phyloP scores from a whole-genome alignment of 2,797 vertebrate species.

The Notolepis coatsorum region DNA sequence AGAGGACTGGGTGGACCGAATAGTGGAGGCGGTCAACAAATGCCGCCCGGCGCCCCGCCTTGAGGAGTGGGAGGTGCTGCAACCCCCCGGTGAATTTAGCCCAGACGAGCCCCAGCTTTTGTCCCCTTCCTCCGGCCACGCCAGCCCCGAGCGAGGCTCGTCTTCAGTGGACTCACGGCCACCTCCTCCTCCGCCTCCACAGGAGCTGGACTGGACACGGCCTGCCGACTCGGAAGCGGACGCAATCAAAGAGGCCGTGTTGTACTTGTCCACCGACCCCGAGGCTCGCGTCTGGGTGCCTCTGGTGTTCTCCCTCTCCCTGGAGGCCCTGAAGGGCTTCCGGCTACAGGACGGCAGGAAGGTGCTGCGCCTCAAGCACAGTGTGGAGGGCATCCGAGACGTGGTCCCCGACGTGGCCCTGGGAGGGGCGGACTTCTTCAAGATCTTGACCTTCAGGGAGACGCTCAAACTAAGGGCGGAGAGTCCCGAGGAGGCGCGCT shows the following conservation, averaged over 20 bases:
- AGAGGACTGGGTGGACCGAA: constrained; percentile 96
- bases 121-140: constrained; percentile 43
- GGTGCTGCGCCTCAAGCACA: constrained; percentile 75
- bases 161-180: constrained; percentile 8
- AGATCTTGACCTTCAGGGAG: constrained; percentile 88
- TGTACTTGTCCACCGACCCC: constrained; percentile 80
- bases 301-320: constrained; percentile 90
- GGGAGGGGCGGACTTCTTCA: constrained; percentile 91
- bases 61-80: constrained; percentile 87
- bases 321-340: constrained; percentile 89
- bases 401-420: constrained; percentile 90
- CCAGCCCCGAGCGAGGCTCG: constrained; percentile 28
- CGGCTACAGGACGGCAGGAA: constrained; percentile 82
- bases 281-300: constrained; percentile 84
- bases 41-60: constrained; percentile 79
- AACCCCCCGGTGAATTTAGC: constrained; percentile 45
- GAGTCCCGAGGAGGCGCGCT: constrained; percentile 81
- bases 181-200: constrained; percentile 10
- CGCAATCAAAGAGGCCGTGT: constrained; percentile 90
- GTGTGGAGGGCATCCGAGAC: constrained; percentile 89
- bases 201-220: constrained; percentile 80
- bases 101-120: constrained; percentile 23
- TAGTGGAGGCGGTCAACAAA: constrained; percentile 88
- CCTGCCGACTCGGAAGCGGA: constrained; percentile 82
- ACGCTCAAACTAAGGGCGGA: constrained; percentile 87